Base-by-base conservation (phyloP, 1,140 invertebrate species). In the Eueides isabella region DNA sequence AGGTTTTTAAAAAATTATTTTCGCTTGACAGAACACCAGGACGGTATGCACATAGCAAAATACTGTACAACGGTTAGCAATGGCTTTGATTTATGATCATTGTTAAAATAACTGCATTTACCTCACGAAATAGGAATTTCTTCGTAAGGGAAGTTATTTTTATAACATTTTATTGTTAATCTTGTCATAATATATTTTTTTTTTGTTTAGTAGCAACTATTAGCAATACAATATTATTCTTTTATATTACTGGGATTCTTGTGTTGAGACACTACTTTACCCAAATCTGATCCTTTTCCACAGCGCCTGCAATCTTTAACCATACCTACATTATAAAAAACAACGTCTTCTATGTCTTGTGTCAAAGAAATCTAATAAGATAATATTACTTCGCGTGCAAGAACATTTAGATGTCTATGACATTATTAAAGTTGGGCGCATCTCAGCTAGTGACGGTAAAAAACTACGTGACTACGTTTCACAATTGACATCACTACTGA, bases 391-490 rank as follows among this genome's bases (percentile, higher is more conserved):
- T 19, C 29, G 41, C 29, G 67, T 12, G 38, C 30, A 55, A 35
- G 28, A 74, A 55, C 63, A 31, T 67, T 71, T 29, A 30, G 75
- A 74, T 76, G 84, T 66, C 84, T 85, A 88, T 89, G 84, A 86
- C 82, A 86, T 90, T 89, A 92, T 90, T 88, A 89, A 89, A 88
- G 83, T 88, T 85, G 77, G 80, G 87, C 85, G 88, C 87, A 92
- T 88, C 85, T 84, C 80, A 80, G 76, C 79, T 78, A 79, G 80
- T 87, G 85, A 85, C 80, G 84, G 83, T 87, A 85, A 89, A 88
- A 89, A 85, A 89, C 79, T 91, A 91, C 88, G 90, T 92, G 90
- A 90, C 86, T 78, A 85, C 70, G 79, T 82, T 90, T 76, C 83
- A 85, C 77, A 90, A 90, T 89, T 76, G 72, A 84, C 80, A 64